Evolutionary conservation across 2,113 vertebrate species (phyloP).

Genomic region (Zosterops pallidus): DNA sequence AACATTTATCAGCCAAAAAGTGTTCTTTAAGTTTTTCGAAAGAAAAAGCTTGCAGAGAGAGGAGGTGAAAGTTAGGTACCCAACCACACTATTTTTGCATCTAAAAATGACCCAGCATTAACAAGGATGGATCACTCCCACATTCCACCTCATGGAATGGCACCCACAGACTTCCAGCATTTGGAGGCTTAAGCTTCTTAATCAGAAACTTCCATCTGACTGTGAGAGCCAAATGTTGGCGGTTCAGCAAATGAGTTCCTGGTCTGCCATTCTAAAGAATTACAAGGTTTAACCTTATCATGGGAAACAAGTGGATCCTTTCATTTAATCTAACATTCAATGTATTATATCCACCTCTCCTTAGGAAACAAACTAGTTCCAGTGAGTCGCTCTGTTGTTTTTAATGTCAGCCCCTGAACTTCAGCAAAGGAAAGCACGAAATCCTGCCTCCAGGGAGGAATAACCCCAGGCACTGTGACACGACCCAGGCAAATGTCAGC

Average conservation of each 20-base stretch:
- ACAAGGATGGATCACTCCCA: not conserved
- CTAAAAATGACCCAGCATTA: slow-evolving; percentile 8
- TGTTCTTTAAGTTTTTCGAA: not conserved
- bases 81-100: not conserved
- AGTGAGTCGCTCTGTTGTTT: not conserved
- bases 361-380: not conserved
- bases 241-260: not conserved
- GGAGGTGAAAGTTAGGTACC: not conserved
- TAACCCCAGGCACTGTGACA: not conserved
- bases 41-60: not conserved
- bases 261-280: not conserved
- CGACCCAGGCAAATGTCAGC: rapidly evolving
- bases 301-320: not conserved
- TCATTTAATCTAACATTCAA: not conserved
- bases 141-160: not conserved
- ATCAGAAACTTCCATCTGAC: not conserved
- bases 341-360: not conserved
- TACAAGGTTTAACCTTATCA: not conserved
- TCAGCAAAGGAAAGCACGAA: not conserved
- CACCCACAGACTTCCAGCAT: not conserved
- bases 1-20: not conserved
- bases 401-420: not conserved
- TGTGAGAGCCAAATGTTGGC: not conserved
- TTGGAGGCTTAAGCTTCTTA: slow-evolving; percentile 6
- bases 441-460: not conserved